phyloP scores from a whole-genome alignment of 92 coral and sea anemone species.

The Hydrozoanthus gracilis region DNA sequence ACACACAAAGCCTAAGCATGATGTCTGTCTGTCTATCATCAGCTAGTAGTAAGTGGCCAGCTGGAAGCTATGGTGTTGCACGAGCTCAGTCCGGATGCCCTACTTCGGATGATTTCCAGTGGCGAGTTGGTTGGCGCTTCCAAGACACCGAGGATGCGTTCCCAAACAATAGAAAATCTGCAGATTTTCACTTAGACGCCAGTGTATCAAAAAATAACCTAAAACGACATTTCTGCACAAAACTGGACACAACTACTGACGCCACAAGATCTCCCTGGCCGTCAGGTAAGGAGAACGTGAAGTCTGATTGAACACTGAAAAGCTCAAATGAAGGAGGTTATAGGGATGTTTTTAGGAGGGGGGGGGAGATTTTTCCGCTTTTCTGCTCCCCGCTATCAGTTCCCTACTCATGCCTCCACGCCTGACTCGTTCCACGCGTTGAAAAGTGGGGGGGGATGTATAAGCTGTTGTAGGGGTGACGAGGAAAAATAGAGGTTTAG shows the following conservation, averaged over 20 bases:
- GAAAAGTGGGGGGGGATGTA: no score
- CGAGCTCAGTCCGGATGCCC: slow-evolving; percentile 62
- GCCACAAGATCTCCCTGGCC: slow-evolving; percentile 53
- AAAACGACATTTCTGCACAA: slow-evolving; percentile 58
- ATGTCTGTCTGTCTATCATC: neutral
- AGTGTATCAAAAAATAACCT: slow-evolving; percentile 27
- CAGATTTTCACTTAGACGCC: slow-evolving; percentile 59
- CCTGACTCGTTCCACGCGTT: no score
- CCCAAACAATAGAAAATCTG: slow-evolving; percentile 49
- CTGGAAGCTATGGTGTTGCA: slow-evolving; percentile 59
- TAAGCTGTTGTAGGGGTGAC: no score
- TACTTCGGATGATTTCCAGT: slow-evolving; percentile 45
- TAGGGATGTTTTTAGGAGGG: no score
- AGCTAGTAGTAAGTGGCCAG: slow-evolving; percentile 66
- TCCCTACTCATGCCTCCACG: no score
- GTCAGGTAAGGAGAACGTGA: slow-evolving; percentile 34
- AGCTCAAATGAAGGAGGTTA: no score
- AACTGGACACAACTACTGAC: slow-evolving; percentile 37
- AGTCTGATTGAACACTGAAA: neutral
- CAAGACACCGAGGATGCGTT: slow-evolving; percentile 62
- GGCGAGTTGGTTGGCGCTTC: slow-evolving; percentile 69
- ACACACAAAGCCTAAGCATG: no score
- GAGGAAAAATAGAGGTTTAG: no score
- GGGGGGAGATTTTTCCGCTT: no score
- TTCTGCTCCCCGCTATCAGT: no score